These are phyloP conservation scores for Tenebrio molitor DNA, from an alignment of 1,140 invertebrate genomes.

Conservation along the genomic window DNA sequence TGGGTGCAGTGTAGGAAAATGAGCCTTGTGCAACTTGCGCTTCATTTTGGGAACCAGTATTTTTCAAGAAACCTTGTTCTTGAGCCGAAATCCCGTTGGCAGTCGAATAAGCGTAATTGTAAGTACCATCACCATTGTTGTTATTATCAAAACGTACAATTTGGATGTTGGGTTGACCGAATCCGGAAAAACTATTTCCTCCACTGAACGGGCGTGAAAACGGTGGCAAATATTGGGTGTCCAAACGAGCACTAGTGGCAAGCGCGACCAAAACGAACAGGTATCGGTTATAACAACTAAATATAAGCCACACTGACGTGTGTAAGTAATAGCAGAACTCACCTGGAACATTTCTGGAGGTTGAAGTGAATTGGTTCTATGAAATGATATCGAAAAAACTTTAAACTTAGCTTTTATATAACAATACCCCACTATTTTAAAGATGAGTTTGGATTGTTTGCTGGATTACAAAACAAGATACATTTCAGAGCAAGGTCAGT, in stretches of 20 bases:
- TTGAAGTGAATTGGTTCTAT: not conserved
- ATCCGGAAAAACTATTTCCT: not conserved
- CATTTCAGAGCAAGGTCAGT: conserved; percentile 41
- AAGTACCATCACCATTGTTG: conserved; percentile 59
- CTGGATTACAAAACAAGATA: conserved; percentile 31
- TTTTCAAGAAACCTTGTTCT: conserved; percentile 69
- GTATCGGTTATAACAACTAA: no score
- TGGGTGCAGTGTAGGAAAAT: conserved; percentile 60
- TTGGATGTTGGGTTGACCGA: conserved; percentile 63
- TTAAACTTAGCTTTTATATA: conserved; percentile 11
- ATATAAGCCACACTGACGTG: no score
- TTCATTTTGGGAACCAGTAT: conserved; percentile 64
- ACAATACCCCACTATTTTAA: conserved; percentile 20
- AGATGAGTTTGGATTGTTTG: conserved; percentile 13
- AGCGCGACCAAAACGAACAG: conserved; percentile 33
- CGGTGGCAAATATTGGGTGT: conserved; percentile 74
- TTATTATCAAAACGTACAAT: conserved; percentile 59
- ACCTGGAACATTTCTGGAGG: conserved; percentile 26
- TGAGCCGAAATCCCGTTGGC: conserved; percentile 71
- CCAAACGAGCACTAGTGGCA: conserved; percentile 65
- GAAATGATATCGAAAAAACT: conserved; percentile 17
- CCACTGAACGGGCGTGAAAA: not conserved
- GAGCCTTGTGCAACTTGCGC: conserved; percentile 55
- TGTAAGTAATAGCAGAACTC: not conserved
- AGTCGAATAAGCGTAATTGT: conserved; percentile 71